Conservation (phyloP, 2,888 invertebrate species). For the Lasioglossum leucozonium region DNA sequence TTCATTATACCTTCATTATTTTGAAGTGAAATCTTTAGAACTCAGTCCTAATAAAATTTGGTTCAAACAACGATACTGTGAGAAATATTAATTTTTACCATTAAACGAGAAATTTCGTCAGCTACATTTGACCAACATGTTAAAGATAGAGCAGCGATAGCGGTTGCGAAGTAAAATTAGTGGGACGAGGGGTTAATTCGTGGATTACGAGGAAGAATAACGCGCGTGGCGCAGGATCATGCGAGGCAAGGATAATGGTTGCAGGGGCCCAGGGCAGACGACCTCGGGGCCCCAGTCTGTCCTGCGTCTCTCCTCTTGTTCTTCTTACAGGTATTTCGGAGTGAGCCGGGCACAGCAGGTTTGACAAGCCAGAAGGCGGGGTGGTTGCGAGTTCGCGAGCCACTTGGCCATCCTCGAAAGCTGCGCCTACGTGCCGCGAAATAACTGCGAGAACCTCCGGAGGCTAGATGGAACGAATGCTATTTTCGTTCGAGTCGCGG, state of each 20-base stretch:
- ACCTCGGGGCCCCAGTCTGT: conserved; percentile 49
- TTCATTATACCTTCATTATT: neutral
- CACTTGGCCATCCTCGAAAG: conserved; percentile 45
- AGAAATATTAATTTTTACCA: too few relatives aligned
- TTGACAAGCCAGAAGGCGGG: conserved; percentile 65
- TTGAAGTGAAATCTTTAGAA: too few relatives aligned
- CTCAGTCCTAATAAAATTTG: too few relatives aligned
- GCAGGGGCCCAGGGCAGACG: conserved; percentile 44
- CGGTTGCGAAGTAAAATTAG: neutral
- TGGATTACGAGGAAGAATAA: conserved; percentile 1
- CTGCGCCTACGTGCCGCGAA: conserved; percentile 13
- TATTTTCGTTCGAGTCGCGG: conserved; percentile 24
- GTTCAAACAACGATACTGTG: too few relatives aligned
- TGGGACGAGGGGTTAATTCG: neutral
- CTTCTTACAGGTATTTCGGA: conserved; percentile 66
- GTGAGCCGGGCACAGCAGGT: conserved; percentile 66
- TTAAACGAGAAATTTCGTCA: too few relatives aligned
- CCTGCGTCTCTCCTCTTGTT: conserved; percentile 56
- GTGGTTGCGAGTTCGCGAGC: conserved; percentile 48
- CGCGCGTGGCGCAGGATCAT: neutral
- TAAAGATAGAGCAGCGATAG: too few relatives aligned
- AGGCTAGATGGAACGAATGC: neutral
- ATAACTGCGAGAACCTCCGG: conserved; percentile 29
- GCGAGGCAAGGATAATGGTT: conserved; percentile 1
- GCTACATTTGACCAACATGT: too few relatives aligned